Evolutionary conservation across 2,113 vertebrate species (phyloP).

Genomic region (Chitala chitala): DNA sequence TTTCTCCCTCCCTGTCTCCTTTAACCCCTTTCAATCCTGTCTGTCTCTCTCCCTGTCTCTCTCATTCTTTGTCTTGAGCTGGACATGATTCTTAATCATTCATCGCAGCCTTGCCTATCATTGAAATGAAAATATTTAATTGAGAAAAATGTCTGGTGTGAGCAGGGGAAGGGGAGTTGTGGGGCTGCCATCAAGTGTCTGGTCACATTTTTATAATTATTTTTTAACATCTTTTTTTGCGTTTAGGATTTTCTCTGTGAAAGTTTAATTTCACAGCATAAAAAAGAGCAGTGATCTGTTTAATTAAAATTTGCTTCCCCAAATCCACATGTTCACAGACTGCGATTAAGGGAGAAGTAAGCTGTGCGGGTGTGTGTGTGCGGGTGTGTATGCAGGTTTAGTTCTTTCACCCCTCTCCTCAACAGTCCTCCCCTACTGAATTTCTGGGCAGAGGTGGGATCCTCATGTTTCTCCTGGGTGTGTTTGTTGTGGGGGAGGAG

Average conservation of each 20-base stretch:
- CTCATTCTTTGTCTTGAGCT: conserved; percentile 5
- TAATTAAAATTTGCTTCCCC: conserved; percentile 69
- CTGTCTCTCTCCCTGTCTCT: conserved; percentile 9
- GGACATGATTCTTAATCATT: conserved; percentile 41
- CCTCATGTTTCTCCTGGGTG: no score
- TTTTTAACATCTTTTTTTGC: conserved; percentile 22
- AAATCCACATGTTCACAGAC: conserved; percentile 51
- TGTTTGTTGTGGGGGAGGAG: no score
- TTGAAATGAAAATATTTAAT: neutral
- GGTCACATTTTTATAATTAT: conserved; percentile 40
- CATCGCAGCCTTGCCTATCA: conserved; percentile 16
- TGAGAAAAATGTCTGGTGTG: neutral
- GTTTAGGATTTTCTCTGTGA: conserved; percentile 41
- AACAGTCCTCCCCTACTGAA: neutral
- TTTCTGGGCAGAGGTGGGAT: no score
- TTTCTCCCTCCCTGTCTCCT: neutral
- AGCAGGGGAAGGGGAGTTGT: conserved; percentile 11
- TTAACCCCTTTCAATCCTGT: conserved; percentile 21
- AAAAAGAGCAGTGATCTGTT: conserved; percentile 60
- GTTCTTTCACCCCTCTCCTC: conserved; percentile 24
- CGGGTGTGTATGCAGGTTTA: conserved; percentile 37
- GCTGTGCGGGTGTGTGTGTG: conserved; percentile 43
- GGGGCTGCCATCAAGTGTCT: conserved; percentile 37
- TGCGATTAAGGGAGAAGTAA: conserved; percentile 60
- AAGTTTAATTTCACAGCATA: conserved; percentile 61